phyloP scores from a whole-genome alignment of 2,888 invertebrate genomes.

The Xylota segnis region DNA sequence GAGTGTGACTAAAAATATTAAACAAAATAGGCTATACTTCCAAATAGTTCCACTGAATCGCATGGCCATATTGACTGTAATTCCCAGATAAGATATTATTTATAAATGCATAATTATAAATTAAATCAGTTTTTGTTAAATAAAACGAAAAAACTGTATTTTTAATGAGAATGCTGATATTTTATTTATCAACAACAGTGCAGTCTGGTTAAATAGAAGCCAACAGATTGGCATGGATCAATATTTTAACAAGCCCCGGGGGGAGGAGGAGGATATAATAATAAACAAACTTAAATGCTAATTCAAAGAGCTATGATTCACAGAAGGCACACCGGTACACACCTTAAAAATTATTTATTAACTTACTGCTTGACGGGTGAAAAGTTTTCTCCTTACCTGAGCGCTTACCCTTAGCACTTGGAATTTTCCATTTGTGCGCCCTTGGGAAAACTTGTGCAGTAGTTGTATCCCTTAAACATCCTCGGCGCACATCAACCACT shows the following conservation, averaged over 20 bases:
- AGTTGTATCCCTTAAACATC: constrained; percentile 5
- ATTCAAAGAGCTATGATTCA: neutral
- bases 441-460: neutral
- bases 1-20: neutral
- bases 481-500: neutral
- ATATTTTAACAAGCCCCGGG: no score
- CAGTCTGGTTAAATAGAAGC: neutral
- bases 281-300: neutral
- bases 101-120: constrained; percentile 9
- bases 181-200: constrained; percentile 12
- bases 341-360: constrained; percentile 15
- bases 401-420: constrained; percentile 10
- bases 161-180: neutral
- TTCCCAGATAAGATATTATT: constrained; percentile 20
- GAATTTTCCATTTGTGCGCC: neutral
- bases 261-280: neutral
- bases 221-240: no score
- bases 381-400: constrained; percentile 31
- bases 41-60: neutral
- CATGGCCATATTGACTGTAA: neutral
- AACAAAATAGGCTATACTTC: neutral
- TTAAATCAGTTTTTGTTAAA: neutral
- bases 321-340: neutral
- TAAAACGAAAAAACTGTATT: neutral
- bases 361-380: constrained; percentile 6